Conservation (phyloP, 2,797 vertebrate species). For the Adelosebastes latens region DNA sequence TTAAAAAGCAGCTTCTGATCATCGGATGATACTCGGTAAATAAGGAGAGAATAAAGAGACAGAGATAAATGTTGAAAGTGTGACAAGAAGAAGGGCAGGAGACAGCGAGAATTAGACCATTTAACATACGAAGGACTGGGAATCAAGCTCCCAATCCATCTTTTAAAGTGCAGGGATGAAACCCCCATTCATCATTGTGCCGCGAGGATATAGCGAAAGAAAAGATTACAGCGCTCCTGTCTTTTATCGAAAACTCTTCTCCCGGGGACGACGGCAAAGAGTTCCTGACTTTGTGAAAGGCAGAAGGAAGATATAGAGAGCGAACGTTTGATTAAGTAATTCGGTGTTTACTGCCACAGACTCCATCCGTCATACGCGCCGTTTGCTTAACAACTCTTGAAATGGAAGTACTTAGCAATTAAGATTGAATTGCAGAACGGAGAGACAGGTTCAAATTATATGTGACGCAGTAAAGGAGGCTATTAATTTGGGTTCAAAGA, state of each 20-base stretch:
- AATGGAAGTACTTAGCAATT: constrained; percentile 73
- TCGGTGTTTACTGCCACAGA: constrained; percentile 62
- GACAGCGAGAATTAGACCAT: constrained; percentile 57
- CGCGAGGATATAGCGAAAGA: constrained; percentile 37
- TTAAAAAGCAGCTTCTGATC: constrained; percentile 27
- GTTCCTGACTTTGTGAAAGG: constrained; percentile 47
- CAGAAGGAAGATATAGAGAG: constrained; percentile 23
- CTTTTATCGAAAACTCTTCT: constrained; percentile 41
- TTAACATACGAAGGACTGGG: constrained; percentile 58
- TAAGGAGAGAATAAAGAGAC: constrained; percentile 40
- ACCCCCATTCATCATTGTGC: constrained; percentile 55
- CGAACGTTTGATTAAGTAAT: constrained; percentile 54
- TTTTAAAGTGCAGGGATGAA: constrained; percentile 76
- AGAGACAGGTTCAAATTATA: constrained; percentile 70
- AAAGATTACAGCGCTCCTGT: constrained; percentile 40
- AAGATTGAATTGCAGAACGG: constrained; percentile 58
- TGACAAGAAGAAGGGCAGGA: constrained; percentile 55
- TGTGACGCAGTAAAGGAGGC: constrained; percentile 64
- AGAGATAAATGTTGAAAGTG: constrained; percentile 75
- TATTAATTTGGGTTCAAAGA: constrained; percentile 71
- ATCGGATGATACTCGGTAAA: constrained; percentile 47
- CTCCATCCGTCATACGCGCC: constrained; percentile 58
- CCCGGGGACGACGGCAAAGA: constrained; percentile 41
- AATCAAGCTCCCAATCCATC: constrained; percentile 68
- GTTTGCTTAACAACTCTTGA: constrained; percentile 73